Conservation (phyloP, 2,113 vertebrate genomes). For the Bungarus multicinctus region DNA sequence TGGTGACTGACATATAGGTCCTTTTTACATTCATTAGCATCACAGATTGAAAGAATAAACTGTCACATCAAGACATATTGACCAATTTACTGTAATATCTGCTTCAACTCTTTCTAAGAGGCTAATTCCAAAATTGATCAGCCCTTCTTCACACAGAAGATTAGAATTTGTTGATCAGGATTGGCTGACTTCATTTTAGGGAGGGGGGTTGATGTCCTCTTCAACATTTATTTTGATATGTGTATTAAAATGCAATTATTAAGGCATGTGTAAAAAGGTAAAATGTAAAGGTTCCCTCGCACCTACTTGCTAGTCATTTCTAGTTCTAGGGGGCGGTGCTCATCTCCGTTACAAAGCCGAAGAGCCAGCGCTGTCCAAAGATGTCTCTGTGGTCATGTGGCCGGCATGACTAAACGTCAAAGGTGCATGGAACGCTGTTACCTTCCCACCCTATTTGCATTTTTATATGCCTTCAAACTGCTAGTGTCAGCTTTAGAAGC, state of each 20-base stretch:
- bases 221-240: background rate
- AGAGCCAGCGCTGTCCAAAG: no score
- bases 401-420: no score
- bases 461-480: no score
- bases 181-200: background rate
- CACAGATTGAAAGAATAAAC: background rate
- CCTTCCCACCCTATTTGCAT: no score
- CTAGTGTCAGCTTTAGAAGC: no score
- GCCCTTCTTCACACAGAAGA: background rate
- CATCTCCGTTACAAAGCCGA: no score
- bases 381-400: no score
- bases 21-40: background rate
- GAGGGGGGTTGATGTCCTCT: no score
- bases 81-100: background rate
- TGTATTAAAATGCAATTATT: background rate
- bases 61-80: background rate
- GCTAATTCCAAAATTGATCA: background rate
- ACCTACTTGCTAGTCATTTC: no score
- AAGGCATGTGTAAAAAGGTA: background rate
- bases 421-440: no score
- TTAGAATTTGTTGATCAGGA: background rate
- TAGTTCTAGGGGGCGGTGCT: no score
- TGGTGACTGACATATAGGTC: background rate
- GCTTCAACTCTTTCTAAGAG: background rate
- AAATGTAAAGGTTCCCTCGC: no score